A percentile compares a stretch with the other conserved stretches of the same genome.
These are phyloP conservation scores for Drosophila subquinaria DNA, from an alignment of 2,888 invertebrate species.

Conservation along the genomic window DNA sequence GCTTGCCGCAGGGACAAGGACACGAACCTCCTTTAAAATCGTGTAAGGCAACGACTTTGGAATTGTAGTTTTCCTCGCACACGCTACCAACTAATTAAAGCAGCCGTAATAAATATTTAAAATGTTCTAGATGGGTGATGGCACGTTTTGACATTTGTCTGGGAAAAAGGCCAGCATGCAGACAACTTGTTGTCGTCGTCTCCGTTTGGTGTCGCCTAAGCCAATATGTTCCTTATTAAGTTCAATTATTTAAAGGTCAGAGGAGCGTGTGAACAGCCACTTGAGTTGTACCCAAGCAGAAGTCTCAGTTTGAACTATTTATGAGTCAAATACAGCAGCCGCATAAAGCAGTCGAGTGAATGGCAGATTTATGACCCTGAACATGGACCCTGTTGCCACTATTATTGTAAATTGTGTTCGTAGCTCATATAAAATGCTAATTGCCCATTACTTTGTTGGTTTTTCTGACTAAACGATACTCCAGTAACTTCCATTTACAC, in stretches of 20 bases:
- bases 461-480: slow-evolving; percentile 4
- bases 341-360: background rate
- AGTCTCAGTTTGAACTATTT: slow-evolving; percentile 13
- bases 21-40: slow-evolving; percentile 26
- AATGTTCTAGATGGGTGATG: slow-evolving; percentile 42
- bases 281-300: slow-evolving; percentile 23
- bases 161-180: slow-evolving; percentile 48
- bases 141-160: slow-evolving; percentile 35
- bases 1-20: slow-evolving; percentile 23
- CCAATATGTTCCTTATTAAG: slow-evolving; percentile 29
- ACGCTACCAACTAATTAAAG: slow-evolving; percentile 58
- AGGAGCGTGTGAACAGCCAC: slow-evolving; percentile 50
- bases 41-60: slow-evolving; percentile 11
- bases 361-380: slow-evolving; percentile 32
- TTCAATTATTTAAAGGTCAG: slow-evolving; percentile 44
- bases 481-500: background rate
- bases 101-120: slow-evolving; percentile 56
- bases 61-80: slow-evolving; percentile 39
- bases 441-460: slow-evolving; percentile 38
- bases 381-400: slow-evolving; percentile 1
- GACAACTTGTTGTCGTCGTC: slow-evolving; percentile 55
- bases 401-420: slow-evolving; percentile 11
- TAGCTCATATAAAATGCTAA: slow-evolving; percentile 41
- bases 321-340: slow-evolving; percentile 10
- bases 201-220: background rate